Conservation (phyloP, 2,888 invertebrate genomes). For the Synanthedon vespiformis region DNA sequence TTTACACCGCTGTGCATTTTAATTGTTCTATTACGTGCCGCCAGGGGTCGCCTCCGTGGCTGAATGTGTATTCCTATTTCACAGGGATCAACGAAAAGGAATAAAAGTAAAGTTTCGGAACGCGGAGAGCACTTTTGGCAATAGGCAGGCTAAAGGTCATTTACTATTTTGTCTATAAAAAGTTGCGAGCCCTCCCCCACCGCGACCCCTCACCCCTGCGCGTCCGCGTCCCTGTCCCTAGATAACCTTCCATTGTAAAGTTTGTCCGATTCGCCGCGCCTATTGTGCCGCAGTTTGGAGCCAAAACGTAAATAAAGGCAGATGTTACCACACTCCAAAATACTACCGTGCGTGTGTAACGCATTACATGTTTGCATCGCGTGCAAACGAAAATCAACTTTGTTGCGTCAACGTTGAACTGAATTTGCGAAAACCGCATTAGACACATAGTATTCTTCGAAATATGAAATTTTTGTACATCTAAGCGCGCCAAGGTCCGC, state of each 20-base stretch:
- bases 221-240: slow-evolving; percentile 12
- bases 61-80: no score
- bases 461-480: slow-evolving; percentile 11
- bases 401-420: slow-evolving; percentile 9
- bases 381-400: slow-evolving; percentile 15
- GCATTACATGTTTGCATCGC: slow-evolving; percentile 10
- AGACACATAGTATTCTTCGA: no score
- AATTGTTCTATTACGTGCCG: slow-evolving; percentile 31
- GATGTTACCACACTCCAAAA: slow-evolving; percentile 65
- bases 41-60: neutral
- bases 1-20: slow-evolving; percentile 26
- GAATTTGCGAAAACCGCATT: slow-evolving; percentile 6
- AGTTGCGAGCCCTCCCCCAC: slow-evolving; percentile 14
- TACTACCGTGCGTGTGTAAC: slow-evolving; percentile 19
- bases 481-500: slow-evolving; percentile 31
- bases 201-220: slow-evolving; percentile 11
- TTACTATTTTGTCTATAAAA: slow-evolving; percentile 34
- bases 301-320: slow-evolving; percentile 69
- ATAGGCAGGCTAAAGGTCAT: slow-evolving; percentile 34
- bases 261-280: slow-evolving; percentile 52
- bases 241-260: slow-evolving; percentile 38
- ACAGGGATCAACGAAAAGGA: no score
- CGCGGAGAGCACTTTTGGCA: neutral
- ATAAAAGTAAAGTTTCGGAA: neutral
- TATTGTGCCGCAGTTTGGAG: slow-evolving; percentile 59